Evolutionary conservation across 2,113 vertebrate species (phyloP).

Genomic region (Holacanthus passer): DNA sequence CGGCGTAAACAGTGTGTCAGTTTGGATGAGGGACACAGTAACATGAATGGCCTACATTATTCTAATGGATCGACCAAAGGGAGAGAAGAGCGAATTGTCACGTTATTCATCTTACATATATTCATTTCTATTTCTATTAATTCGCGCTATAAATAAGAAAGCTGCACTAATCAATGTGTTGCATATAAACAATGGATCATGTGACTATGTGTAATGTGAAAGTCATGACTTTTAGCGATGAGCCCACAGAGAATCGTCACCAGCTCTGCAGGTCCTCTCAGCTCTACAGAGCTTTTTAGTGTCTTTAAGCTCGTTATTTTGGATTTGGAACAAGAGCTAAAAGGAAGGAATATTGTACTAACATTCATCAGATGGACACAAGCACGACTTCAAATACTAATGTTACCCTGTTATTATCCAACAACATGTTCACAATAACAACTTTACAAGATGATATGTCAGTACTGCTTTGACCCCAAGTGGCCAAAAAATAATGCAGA

Average conservation of each 20-base stretch:
- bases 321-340: too few relatives aligned
- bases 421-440: not conserved
- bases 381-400: not conserved
- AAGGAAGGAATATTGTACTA: not conserved
- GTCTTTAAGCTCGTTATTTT: not conserved
- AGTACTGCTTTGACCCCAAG: not conserved
- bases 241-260: too few relatives aligned
- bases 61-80: constrained; percentile 1
- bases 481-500: not conserved
- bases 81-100: not conserved
- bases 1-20: constrained; percentile 12
- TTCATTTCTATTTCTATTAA: not conserved
- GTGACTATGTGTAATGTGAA: too few relatives aligned
- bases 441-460: not conserved
- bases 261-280: not conserved
- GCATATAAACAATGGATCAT: too few relatives aligned
- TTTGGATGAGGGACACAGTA: constrained; percentile 15
- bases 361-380: not conserved
- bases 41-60: constrained; percentile 48
- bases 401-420: not conserved
- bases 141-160: not conserved
- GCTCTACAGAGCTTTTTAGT: not conserved
- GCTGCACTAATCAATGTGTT: too few relatives aligned
- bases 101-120: not conserved
- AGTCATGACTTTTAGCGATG: not conserved